Percentiles rank a stretch among this genome's conserved stretches.
Evolutionary conservation across 2,113 vertebrate species (phyloP).

Genomic region (Sphyrna mokarran): DNA sequence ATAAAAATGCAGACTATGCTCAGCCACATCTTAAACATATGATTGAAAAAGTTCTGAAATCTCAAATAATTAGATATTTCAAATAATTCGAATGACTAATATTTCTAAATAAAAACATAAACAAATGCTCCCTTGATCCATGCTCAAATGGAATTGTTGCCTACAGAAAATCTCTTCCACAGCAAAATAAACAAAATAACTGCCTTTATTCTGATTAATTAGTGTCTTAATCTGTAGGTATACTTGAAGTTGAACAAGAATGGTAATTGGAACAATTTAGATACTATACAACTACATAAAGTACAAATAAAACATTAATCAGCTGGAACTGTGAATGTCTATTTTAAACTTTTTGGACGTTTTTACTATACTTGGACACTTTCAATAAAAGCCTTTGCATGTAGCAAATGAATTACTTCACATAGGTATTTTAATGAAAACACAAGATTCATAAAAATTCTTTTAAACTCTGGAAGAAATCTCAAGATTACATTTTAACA

Average conservation of each 20-base stretch:
- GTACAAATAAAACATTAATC: background rate
- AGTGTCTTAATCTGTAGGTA: background rate
- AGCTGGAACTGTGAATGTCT: background rate
- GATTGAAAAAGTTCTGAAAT: background rate
- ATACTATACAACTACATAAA: background rate
- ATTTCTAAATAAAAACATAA: background rate
- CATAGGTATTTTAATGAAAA: background rate
- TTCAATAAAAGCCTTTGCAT: background rate
- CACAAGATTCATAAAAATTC: background rate
- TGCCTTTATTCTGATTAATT: background rate
- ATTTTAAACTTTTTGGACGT: background rate
- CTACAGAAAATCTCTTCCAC: background rate
- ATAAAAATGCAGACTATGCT: background rate
- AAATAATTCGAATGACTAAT: background rate
- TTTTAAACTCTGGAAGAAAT: background rate
- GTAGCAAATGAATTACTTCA: background rate
- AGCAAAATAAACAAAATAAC: background rate
- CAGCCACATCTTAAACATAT: background rate
- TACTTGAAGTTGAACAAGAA: background rate
- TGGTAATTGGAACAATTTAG: background rate
- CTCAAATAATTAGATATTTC: background rate
- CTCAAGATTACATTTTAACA: background rate
- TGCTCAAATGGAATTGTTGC: background rate
- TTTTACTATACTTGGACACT: background rate
- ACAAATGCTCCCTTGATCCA: background rate